A percentile compares a stretch with the other conserved stretches of the same genome.
phyloP scores from a whole-genome alignment of 2,113 vertebrate genomes.

The Xiphias gladius region DNA sequence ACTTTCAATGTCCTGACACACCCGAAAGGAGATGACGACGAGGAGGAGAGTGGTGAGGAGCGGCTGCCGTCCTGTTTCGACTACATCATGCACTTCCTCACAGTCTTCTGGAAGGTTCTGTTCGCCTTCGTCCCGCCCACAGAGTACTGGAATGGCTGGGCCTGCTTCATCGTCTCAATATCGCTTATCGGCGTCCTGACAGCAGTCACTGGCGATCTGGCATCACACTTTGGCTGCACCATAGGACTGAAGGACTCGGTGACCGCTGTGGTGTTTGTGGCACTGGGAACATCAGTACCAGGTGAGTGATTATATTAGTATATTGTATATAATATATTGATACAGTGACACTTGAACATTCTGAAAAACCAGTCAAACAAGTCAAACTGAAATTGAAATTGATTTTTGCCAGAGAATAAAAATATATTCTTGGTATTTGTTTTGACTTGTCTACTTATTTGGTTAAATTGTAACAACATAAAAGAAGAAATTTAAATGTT shows the following conservation, averaged over 20 bases:
- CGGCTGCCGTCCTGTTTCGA: slow-evolving; percentile 89
- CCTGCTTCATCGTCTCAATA: slow-evolving; percentile 89
- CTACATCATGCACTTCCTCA: slow-evolving; percentile 92
- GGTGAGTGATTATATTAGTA: slow-evolving; percentile 66
- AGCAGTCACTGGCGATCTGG: slow-evolving; percentile 87
- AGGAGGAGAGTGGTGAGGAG: slow-evolving; percentile 89
- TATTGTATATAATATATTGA: background rate
- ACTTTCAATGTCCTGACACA: background rate
- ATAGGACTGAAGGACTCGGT: slow-evolving; percentile 88
- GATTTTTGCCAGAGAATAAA: background rate
- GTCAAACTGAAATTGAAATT: background rate
- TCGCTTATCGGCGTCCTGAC: slow-evolving; percentile 86
- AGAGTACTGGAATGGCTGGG: slow-evolving; percentile 91
- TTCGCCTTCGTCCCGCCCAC: slow-evolving; percentile 89
- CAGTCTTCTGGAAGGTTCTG: slow-evolving; percentile 91
- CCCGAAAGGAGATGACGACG: slow-evolving; percentile 86
- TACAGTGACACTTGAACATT: background rate
- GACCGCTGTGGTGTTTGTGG: slow-evolving; percentile 89
- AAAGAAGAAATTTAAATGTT: too few relatives aligned
- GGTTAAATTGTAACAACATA: too few relatives aligned
- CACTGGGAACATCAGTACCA: slow-evolving; percentile 88
- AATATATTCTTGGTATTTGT: background rate
- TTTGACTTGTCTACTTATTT: background rate
- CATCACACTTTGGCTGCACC: slow-evolving; percentile 89
- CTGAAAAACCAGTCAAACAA: background rate